Evolutionary conservation across 1,140 invertebrate species (phyloP).

Genomic region (Cotesia glomerata): DNA sequence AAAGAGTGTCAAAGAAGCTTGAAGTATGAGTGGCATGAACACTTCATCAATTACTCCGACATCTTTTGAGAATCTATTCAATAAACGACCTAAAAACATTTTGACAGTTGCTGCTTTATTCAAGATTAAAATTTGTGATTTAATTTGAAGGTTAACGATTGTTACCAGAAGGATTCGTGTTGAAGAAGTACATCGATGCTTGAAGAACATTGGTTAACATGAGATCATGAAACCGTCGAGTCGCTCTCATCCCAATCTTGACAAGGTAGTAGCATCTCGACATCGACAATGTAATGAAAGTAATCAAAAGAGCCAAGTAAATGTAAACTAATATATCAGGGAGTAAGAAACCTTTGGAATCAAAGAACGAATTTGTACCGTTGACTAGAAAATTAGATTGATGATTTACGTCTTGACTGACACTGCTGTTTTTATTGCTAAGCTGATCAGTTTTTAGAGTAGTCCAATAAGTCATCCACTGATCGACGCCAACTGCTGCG

Average conservation of each 20-base stretch:
- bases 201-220: too few relatives aligned
- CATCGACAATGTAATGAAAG: too few relatives aligned
- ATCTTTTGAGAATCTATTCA: slow-evolving; percentile 64
- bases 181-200: too few relatives aligned
- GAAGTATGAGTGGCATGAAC: slow-evolving; percentile 74
- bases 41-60: slow-evolving; percentile 66
- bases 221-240: too few relatives aligned
- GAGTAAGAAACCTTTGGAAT: background rate
- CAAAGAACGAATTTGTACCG: background rate
- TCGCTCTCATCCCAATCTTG: too few relatives aligned
- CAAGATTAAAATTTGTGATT: too few relatives aligned
- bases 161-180: too few relatives aligned
- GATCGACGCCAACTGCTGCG: slow-evolving; percentile 75
- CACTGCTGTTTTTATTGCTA: slow-evolving; percentile 16
- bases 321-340: slow-evolving; percentile 39
- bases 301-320: slow-evolving; percentile 35
- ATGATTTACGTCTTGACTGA: slow-evolving; percentile 10
- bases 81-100: slow-evolving; percentile 35
- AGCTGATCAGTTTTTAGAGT: slow-evolving; percentile 58
- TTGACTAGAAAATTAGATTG: slow-evolving; percentile 29
- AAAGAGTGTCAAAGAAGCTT: slow-evolving; percentile 64
- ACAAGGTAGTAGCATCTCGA: too few relatives aligned
- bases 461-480: slow-evolving; percentile 81
- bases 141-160: too few relatives aligned
- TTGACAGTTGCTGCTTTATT: too few relatives aligned